Percentiles rank a stretch among this genome's conserved stretches.
Conservation (phyloP, 2,113 vertebrate species). For the Balaeniceps rex region DNA sequence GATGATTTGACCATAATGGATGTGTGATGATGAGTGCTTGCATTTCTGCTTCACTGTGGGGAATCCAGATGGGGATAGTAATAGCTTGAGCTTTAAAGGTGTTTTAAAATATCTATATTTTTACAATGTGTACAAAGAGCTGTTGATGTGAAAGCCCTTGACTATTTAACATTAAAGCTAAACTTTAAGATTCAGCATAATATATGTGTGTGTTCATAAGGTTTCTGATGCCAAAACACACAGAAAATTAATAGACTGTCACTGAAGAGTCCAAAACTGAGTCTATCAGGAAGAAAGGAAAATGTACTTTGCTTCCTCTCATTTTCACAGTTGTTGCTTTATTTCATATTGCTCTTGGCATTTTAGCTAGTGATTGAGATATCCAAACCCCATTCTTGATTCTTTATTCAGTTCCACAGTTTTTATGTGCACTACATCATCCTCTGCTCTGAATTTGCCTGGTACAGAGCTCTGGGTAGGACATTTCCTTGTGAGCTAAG, state of each 20-base stretch:
- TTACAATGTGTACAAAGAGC: too few relatives aligned
- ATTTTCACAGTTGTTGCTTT: slow-evolving; percentile 36
- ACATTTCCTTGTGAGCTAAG: too few relatives aligned
- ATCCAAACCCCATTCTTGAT: too few relatives aligned
- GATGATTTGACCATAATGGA: background rate
- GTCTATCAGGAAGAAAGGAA: slow-evolving; percentile 17
- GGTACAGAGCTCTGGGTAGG: too few relatives aligned
- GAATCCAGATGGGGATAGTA: background rate
- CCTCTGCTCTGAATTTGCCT: too few relatives aligned
- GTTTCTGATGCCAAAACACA: background rate
- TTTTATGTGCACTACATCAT: too few relatives aligned
- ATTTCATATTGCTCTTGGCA: slow-evolving; percentile 13
- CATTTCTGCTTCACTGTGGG: background rate
- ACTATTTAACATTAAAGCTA: too few relatives aligned
- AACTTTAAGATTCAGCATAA: too few relatives aligned
- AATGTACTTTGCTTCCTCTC: slow-evolving; percentile 32
- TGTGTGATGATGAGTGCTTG: background rate
- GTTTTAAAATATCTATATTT: background rate
- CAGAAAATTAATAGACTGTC: background rate
- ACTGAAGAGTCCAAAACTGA: background rate
- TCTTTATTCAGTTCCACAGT: too few relatives aligned
- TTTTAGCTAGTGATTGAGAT: too few relatives aligned
- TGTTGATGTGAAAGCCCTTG: too few relatives aligned
- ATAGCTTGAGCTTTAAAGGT: background rate
- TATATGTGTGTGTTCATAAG: too few relatives aligned